phyloP scores from a whole-genome alignment of 2,113 vertebrate species.

The Gymnobelideus leadbeateri region DNA sequence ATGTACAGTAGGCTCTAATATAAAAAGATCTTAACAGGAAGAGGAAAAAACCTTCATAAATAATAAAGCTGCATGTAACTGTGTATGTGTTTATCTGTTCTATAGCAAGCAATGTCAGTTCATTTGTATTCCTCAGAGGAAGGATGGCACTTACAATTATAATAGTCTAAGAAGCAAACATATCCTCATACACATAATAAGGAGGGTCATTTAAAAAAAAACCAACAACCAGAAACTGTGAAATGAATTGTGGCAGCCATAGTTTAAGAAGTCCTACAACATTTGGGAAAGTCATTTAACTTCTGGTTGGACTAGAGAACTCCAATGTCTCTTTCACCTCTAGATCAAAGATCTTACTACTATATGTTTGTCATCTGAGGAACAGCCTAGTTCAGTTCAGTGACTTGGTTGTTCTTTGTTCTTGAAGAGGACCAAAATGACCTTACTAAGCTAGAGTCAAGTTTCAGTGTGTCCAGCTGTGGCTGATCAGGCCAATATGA shows the following conservation, averaged over 20 bases:
- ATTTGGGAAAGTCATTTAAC: background rate
- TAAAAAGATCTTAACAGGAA: background rate
- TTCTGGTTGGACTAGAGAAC: background rate
- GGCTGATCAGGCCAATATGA: too few relatives aligned
- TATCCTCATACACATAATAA: background rate
- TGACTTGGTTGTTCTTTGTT: too few relatives aligned
- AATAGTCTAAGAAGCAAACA: background rate
- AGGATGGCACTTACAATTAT: background rate
- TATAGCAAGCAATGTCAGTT: background rate
- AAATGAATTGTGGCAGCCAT: background rate
- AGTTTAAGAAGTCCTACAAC: background rate
- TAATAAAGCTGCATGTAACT: background rate
- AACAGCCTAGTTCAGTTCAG: background rate
- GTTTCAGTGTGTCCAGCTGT: too few relatives aligned
- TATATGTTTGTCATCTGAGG: background rate
- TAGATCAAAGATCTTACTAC: background rate
- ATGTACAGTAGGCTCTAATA: background rate
- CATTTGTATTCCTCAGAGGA: slow-evolving; percentile 4
- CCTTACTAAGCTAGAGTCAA: too few relatives aligned
- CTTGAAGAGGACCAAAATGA: too few relatives aligned
- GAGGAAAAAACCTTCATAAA: background rate
- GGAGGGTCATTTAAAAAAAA: background rate
- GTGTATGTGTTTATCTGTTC: background rate
- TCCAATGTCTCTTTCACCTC: background rate
- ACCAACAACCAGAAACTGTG: background rate